Evolutionary conservation across 2,888 invertebrate genomes (phyloP), one percentile per base, ranked within the genome.

Genomic region (Dioctria linearis): DNA sequence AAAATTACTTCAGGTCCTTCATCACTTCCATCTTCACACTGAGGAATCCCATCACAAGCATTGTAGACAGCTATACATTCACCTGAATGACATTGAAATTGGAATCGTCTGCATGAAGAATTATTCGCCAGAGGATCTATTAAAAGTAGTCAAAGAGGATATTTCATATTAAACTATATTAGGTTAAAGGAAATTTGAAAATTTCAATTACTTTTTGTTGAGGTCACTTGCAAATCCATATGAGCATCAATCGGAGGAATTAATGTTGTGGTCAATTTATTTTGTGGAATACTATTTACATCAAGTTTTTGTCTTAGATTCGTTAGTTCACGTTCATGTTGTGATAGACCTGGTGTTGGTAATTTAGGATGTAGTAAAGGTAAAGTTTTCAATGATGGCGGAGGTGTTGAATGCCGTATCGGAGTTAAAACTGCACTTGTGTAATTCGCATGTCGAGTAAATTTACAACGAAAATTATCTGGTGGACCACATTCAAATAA

Each of bases 21-120:
- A 88, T 98, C 98, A 86, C 96, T 96, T 83, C 94, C 96, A 90
- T 98, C 97, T 2, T 94, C 92, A 89, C 96, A 97, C 90, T 97
- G 97, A 42, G 96, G 94, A 85, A 98, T 95, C 76, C 97, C 97
- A 89, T 98, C 96, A 86, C 98, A 98, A 6, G 95, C 96, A 89
- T 98, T 98, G 90, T 98, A 98, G 85, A 97, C 92, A 5, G 97
- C 98, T 85, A 98, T 96, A 88, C 98, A 98, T 88, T 98, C 97
- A 66, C 94, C 94, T 63, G 95, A 94, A 84, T 94, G 93, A 86
- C 97, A 98, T 88, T 94, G 94, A 88, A 97, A 98, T 89, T 98
- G 96, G 89, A 95, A 95, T 82, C 94, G 92, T 84, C 94, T 95
- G 90, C 97, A 97, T 82, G 65, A 80, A 2, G 78, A 78, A 40